Evolutionary conservation across 2,797 vertebrate genomes (phyloP).

Genomic region (Liasis olivaceus): DNA sequence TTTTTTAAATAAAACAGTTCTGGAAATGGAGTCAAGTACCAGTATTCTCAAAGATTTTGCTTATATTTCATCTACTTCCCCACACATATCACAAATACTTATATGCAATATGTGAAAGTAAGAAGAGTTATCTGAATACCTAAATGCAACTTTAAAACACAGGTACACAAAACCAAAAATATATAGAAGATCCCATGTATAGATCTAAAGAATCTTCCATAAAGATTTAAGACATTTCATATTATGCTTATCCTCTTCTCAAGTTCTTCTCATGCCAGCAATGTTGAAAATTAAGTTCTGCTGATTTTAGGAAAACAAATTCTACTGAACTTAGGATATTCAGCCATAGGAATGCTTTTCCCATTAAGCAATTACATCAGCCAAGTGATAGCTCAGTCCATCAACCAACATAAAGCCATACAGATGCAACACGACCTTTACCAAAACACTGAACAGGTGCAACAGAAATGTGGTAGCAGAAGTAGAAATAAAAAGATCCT

Average conservation of each 20-base stretch:
- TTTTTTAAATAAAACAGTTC: not conserved
- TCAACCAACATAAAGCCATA: not conserved
- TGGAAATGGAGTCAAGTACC: not conserved
- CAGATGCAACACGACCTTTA: not conserved
- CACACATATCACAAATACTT: not conserved
- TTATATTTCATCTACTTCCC: not conserved
- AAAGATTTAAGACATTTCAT: not conserved
- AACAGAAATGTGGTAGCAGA: not conserved
- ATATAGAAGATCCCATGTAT: not conserved
- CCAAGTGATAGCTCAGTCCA: not conserved
- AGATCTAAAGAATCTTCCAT: not conserved
- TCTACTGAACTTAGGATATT: not conserved
- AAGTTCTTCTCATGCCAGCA: not conserved
- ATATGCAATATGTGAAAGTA: not conserved
- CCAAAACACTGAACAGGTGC: not conserved
- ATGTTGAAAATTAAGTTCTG: not conserved
- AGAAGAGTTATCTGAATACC: not conserved
- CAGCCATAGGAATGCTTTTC: not conserved
- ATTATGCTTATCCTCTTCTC: not conserved
- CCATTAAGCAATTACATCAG: not conserved
- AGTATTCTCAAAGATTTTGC: not conserved
- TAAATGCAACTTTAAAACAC: not conserved
- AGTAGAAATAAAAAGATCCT: not conserved
- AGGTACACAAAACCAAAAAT: not conserved
- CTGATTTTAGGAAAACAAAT: not conserved